These are phyloP conservation scores for Boloria selene DNA, from an alignment of 2,888 invertebrate genomes.

Conservation along the genomic window DNA sequence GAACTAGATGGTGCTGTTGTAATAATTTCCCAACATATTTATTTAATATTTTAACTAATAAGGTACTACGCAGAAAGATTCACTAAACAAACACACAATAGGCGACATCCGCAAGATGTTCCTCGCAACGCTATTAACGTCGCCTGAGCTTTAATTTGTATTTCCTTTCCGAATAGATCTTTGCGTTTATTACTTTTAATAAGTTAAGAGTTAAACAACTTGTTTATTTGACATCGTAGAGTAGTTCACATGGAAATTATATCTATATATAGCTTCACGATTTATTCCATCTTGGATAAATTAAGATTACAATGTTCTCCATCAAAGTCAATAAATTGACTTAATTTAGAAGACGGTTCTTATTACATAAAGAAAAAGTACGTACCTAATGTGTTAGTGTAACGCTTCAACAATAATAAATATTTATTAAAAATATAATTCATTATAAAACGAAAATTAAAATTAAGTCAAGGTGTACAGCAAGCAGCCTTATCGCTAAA, in stretches of 20 bases:
- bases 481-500: no score
- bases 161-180: conserved; percentile 38
- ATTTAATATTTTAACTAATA: not conserved
- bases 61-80: conserved; percentile 24
- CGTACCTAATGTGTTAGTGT: no score
- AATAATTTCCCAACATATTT: no score
- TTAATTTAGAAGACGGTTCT: no score
- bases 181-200: conserved; percentile 4
- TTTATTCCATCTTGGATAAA: not conserved
- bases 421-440: no score
- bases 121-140: conserved; percentile 32
- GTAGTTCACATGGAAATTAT: not conserved
- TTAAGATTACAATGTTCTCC: no score
- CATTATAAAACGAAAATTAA: no score
- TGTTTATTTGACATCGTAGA: conserved; percentile 10
- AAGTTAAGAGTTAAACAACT: conserved; percentile 22
- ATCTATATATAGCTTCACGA: not conserved
- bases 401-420: no score
- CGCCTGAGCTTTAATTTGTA: conserved; percentile 39
- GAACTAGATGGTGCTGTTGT: no score
- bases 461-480: no score
- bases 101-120: conserved; percentile 44
- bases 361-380: no score
- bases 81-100: conserved; percentile 35
- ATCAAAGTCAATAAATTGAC: no score